These are phyloP conservation scores for Ochropacha duplaris DNA, from an alignment of 2,888 invertebrate genomes.

Conservation along the genomic window DNA sequence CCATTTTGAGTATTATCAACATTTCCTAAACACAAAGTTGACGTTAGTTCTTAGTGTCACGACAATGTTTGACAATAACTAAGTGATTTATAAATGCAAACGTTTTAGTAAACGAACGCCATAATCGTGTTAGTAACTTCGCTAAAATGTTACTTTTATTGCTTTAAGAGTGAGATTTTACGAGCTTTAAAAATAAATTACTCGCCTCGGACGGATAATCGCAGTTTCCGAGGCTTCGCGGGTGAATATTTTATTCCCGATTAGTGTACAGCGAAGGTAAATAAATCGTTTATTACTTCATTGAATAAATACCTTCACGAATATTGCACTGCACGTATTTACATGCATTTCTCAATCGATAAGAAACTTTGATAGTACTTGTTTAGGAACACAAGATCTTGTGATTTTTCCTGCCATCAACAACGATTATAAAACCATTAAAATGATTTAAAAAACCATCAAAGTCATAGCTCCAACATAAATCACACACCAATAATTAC, in stretches of 20 bases:
- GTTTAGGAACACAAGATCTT: conserved; percentile 26
- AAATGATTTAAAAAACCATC: conserved; percentile 37
- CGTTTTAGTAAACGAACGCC: conserved; percentile 53
- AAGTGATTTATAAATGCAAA: conserved; percentile 60
- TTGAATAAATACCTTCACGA: conserved; percentile 24
- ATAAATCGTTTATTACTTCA: conserved; percentile 54
- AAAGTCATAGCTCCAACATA: conserved; percentile 46
- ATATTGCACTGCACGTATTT: neutral
- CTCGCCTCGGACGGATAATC: conserved; percentile 63
- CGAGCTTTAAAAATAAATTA: conserved; percentile 79
- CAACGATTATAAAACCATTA: conserved; percentile 55
- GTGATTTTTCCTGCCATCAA: conserved; percentile 33
- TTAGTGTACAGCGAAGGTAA: conserved; percentile 60
- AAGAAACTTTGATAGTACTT: conserved; percentile 21
- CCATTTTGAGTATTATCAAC: conserved; percentile 50
- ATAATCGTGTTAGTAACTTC: conserved; percentile 63
- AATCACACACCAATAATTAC: conserved; percentile 56
- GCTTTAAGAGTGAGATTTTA: conserved; percentile 79
- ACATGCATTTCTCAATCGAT: conserved; percentile 9
- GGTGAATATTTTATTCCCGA: conserved; percentile 69
- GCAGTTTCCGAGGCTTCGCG: conserved; percentile 59
- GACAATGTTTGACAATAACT: conserved; percentile 58
- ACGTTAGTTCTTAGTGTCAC: conserved; percentile 66
- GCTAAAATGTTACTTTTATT: conserved; percentile 80
- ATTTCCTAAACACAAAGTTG: conserved; percentile 44